Base-by-base conservation (phyloP, 1,140 invertebrate species). In the Zaprionus gabonicus region DNA sequence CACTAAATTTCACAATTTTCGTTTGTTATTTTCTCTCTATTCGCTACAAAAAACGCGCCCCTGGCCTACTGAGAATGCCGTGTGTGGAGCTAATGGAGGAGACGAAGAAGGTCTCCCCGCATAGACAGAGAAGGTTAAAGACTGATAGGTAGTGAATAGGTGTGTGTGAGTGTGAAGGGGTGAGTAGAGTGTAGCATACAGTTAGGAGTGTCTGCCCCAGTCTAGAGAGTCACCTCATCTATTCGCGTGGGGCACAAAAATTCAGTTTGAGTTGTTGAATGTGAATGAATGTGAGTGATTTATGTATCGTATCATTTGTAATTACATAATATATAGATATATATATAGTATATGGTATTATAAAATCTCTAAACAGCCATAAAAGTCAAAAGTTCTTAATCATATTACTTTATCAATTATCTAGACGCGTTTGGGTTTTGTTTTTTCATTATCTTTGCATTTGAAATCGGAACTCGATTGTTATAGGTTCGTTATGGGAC, bases 1-100 rank as follows among this genome's bases (percentile, higher is more conserved):
- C 85, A 88, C 85, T 88, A 88, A 88, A 88, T 88, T 88, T 88
- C 85, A 88, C 85, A 88, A 91, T 88, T 83, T 88, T 88, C 82
- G 85, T 88, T 91, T 88, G 85, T 85, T 31, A 31, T 83, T 60
- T 72, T 59, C 60, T 76, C 79, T 76, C 66, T 74, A 87, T 55
- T 56, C 64, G 68, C 84, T 88, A 79, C 80, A 83, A 77, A 75
- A 78, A 62, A 46, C 41, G 15, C 49, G 49, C 72, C 38, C 63
- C 23, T 38, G 36, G 55, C 27, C 25, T 28, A 28, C 38, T 57
- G 38, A 56, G 49, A 41, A 31, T 34, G 44, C 63, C 56, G 28
- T 46, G 4, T 34, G 9, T 49, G 60, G 53, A 36, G 73, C 59
- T 38, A 46, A 17, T 46, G n/a, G n/a, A 46, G 41, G 41, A n/a